phyloP scores from a whole-genome alignment of 2,888 invertebrate genomes.

The Nomada fabriciana region DNA sequence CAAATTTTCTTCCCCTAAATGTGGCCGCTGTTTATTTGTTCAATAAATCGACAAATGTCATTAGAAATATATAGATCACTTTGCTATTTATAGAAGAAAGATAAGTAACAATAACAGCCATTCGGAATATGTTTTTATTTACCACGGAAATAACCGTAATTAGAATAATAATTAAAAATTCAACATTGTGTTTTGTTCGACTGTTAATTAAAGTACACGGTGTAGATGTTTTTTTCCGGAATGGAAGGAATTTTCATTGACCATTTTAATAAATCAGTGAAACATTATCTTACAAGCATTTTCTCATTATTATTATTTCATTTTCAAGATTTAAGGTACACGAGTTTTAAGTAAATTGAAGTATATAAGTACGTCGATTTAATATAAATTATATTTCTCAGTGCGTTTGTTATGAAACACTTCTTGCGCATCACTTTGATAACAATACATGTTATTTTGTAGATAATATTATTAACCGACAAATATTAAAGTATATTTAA shows the following conservation, averaged over 20 bases:
- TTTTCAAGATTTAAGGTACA: neutral
- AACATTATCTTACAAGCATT: neutral
- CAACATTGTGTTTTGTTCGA: neutral
- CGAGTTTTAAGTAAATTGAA: neutral
- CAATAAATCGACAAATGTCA: neutral
- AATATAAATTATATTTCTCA: neutral
- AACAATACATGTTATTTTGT: neutral
- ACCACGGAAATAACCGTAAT: neutral
- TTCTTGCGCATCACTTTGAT: neutral
- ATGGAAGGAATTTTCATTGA: neutral
- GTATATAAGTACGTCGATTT: neutral
- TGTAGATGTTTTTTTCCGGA: neutral
- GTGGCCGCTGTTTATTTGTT: neutral
- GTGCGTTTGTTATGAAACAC: neutral
- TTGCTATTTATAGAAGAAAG: neutral
- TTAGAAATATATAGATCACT: neutral
- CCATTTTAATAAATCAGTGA: neutral
- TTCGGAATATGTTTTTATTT: neutral
- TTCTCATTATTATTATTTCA: neutral
- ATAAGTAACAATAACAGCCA: neutral
- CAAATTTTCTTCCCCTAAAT: neutral
- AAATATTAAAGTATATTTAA: no score
- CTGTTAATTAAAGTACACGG: neutral
- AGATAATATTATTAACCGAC: no score
- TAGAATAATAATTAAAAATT: neutral